Percentiles rank a stretch among this genome's conserved stretches.
Conservation (phyloP, 2,888 invertebrate genomes). For the Lathronympha strigana region DNA sequence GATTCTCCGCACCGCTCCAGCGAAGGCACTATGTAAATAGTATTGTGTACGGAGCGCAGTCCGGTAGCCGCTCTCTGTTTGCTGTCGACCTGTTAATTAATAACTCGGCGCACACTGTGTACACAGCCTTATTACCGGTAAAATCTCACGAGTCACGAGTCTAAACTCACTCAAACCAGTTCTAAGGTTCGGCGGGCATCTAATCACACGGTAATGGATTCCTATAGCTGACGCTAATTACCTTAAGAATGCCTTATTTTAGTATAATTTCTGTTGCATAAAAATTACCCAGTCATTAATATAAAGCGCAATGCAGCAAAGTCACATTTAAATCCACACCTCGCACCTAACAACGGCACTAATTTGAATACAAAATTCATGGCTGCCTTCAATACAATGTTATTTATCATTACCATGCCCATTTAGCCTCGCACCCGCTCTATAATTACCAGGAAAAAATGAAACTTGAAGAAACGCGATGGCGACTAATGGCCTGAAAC, state of each 20-base stretch:
- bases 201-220: conserved; percentile 71
- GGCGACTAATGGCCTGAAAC: conserved; percentile 83
- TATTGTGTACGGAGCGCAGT: conserved; percentile 77
- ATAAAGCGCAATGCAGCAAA: conserved; percentile 67
- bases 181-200: conserved; percentile 68
- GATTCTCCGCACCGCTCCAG: conserved; percentile 74
- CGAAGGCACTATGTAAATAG: conserved; percentile 72
- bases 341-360: conserved; percentile 72
- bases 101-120: conserved; percentile 79
- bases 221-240: conserved; percentile 50
- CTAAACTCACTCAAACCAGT: conserved; percentile 71
- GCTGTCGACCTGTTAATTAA: conserved; percentile 84
- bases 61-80: conserved; percentile 81
- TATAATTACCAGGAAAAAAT: conserved; percentile 81
- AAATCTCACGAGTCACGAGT: conserved; percentile 83
- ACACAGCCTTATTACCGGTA: conserved; percentile 84
- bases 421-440: conserved; percentile 79
- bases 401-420: conserved; percentile 81
- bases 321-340: conserved; percentile 73
- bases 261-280: conserved; percentile 46
- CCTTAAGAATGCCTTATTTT: conserved; percentile 38
- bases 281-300: conserved; percentile 62
- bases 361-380: conserved; percentile 84
- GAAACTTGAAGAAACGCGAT: conserved; percentile 82
- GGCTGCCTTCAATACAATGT: conserved; percentile 77